phyloP scores from a whole-genome alignment of 2,888 invertebrate genomes.

The Aspidiotus destructor region DNA sequence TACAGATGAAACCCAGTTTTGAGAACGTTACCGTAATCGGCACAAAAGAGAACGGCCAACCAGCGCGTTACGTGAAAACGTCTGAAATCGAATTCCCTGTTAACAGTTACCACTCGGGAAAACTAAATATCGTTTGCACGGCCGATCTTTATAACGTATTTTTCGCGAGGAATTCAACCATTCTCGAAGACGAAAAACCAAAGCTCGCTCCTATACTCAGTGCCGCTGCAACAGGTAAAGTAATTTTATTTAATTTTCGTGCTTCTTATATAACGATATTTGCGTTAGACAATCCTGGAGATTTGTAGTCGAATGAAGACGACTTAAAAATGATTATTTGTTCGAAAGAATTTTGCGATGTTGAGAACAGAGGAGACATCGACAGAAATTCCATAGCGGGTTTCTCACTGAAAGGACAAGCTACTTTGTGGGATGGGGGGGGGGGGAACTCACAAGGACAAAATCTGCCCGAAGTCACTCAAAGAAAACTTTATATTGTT shows the following conservation, averaged over 20 bases:
- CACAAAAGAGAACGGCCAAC: slow-evolving; percentile 18
- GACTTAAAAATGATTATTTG: too few species aligned
- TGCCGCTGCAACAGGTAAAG: slow-evolving; percentile 39
- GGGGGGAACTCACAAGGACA: too few species aligned
- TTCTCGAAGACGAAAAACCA: slow-evolving; percentile 64
- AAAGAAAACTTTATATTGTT: too few species aligned
- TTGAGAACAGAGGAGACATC: too few species aligned
- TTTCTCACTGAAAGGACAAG: too few species aligned
- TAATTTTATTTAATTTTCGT: slow-evolving; percentile 4
- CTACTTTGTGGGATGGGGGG: too few species aligned
- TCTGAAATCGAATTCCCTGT: slow-evolving; percentile 57
- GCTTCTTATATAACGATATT: neutral
- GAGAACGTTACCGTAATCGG: slow-evolving; percentile 10
- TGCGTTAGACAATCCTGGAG: too few species aligned
- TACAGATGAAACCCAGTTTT: slow-evolving; percentile 33
- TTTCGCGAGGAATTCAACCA: slow-evolving; percentile 51
- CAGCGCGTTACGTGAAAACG: slow-evolving; percentile 36
- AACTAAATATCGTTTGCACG: slow-evolving; percentile 55
- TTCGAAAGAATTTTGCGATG: too few species aligned
- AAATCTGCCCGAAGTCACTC: too few species aligned
- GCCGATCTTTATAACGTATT: slow-evolving; percentile 60
- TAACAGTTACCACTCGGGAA: slow-evolving; percentile 55
- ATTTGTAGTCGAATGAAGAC: too few species aligned
- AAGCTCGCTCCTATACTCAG: slow-evolving; percentile 65
- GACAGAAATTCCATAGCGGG: too few species aligned